Base-by-base conservation (phyloP, 2,888 invertebrate genomes). In the Enchytraeus crypticus region DNA sequence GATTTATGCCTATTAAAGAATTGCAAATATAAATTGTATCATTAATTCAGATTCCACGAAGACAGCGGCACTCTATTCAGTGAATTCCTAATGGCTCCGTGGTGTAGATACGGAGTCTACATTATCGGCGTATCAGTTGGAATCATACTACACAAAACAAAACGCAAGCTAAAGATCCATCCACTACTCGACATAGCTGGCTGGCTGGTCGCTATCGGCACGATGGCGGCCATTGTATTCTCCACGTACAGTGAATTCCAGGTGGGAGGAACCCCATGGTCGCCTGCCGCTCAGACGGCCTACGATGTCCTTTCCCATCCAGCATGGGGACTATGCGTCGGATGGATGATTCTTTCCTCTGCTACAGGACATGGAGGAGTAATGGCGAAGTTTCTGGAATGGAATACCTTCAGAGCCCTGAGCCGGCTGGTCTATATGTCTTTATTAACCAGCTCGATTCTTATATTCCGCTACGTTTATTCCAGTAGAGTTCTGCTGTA, bases 101-200 rank as follows among this genome's bases (percentile, higher is more conserved):
- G 65, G 65, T 64, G 65, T 43, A 30, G 65, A 5, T 61, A 59
- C n/a, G 65, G 64, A 4, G 61, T 64, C 5, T 61, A 51, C 49
- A n/a, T 65, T 4, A 57, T 65, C 30, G 65, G 65, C 11, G 27
- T 65, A 21, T 53, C 47, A 2, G 27, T 33, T 3, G 65, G 64
- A 14, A 51, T 62, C n/a, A 34, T 54, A 21, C 54, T 54, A 18
- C 54, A 54, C 34, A 33, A 38, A 14, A 34, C 54, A 21, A 49
- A 23, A 21, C 26, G 11, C 8, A 8, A 21, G 8, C 26, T n/a
- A 8, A 8, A 21, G 8, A 21, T 49, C 26, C 26, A 8, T 8
- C 49, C n/a, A 8, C 21, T 23, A 8, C 5, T 49, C 49, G n/a
- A n/a, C n/a, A 2, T 54, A 18, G n/a, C 34, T 38, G 34, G 33